Evolutionary conservation across 2,113 vertebrate species (phyloP).

Genomic region (Myotis yumanensis): DNA sequence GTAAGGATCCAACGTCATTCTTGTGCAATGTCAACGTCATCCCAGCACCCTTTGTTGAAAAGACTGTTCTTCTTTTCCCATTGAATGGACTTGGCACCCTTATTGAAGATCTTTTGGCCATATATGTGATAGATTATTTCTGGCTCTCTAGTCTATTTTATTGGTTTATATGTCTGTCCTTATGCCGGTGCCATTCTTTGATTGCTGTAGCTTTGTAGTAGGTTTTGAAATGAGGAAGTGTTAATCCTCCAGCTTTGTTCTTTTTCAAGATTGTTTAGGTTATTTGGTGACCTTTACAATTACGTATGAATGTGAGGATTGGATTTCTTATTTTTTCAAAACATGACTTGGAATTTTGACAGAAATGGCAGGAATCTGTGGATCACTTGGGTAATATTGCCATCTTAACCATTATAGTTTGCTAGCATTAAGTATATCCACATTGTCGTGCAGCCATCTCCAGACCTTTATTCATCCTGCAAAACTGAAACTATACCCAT

Average conservation of each 20-base stretch:
- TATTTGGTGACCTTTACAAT: neutral
- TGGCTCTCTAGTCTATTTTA: neutral
- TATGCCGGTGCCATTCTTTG: neutral
- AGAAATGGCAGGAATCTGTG: neutral
- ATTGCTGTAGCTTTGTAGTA: neutral
- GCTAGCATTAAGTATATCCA: neutral
- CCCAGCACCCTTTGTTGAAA: neutral
- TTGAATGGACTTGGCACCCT: neutral
- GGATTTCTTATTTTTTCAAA: neutral
- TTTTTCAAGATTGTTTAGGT: conserved; percentile 25
- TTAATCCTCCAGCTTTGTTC: neutral
- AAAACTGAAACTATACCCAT: neutral
- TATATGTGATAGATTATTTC: neutral
- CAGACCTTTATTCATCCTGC: neutral
- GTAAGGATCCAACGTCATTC: neutral
- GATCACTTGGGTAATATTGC: neutral
- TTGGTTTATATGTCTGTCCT: neutral
- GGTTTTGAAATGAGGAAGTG: neutral
- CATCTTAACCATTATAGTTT: neutral
- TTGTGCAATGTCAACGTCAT: neutral
- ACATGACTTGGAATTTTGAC: neutral
- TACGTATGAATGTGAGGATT: neutral
- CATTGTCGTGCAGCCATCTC: neutral
- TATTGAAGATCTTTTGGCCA: neutral
- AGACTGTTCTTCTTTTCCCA: neutral